A percentile compares a stretch with the other conserved stretches of the same genome.
These are phyloP conservation scores for Acridotheres tristis DNA, from an alignment of 2,797 vertebrate species.

Conservation along the genomic window DNA sequence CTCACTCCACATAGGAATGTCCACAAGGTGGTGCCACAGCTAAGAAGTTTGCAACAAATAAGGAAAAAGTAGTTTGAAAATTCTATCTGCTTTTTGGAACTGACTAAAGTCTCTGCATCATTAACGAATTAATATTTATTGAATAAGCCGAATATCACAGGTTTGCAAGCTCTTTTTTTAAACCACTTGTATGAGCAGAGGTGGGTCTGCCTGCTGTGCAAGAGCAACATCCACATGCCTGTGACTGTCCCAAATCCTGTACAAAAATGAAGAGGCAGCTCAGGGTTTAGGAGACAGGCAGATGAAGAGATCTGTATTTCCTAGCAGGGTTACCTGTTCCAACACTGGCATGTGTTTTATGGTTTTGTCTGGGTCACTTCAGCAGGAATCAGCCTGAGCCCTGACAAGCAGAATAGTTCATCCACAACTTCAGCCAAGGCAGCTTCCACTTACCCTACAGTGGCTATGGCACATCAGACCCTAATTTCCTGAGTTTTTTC, in stretches of 20 bases:
- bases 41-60: constrained; percentile 60
- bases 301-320: background rate
- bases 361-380: background rate
- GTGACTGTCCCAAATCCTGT: background rate
- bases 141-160: background rate
- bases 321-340: background rate
- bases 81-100: background rate
- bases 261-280: background rate
- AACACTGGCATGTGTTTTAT: background rate
- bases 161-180: background rate
- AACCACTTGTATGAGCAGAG: background rate
- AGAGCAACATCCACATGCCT: background rate
- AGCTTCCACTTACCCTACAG: background rate
- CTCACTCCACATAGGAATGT: background rate
- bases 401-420: background rate
- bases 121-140: background rate
- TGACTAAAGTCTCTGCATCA: background rate
- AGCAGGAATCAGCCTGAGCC: background rate
- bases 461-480: background rate
- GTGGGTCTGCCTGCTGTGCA: background rate
- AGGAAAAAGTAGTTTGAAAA: background rate
- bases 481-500: background rate
- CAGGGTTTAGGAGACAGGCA: background rate
- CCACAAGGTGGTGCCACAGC: constrained; percentile 82
- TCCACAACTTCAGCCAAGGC: background rate